Conservation (phyloP, 37 sponge, comb jelly and placozoan species). For the Mnemiopsis leidyi region DNA sequence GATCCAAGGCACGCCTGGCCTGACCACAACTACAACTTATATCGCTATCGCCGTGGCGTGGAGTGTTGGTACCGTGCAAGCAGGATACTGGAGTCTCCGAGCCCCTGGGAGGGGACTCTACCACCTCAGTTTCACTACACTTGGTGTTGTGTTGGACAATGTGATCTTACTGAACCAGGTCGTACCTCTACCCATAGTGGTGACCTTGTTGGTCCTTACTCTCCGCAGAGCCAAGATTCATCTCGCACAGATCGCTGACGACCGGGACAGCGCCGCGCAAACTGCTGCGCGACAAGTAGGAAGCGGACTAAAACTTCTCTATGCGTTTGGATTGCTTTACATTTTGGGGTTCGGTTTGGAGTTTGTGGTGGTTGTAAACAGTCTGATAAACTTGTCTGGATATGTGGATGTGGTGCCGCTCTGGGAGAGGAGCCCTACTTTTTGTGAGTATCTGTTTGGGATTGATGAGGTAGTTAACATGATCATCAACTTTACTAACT, state of each 20-base stretch:
- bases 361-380: background rate
- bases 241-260: background rate
- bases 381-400: background rate
- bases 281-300: background rate
- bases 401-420: background rate
- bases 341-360: background rate
- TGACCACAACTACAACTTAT: background rate
- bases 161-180: background rate
- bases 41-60: background rate
- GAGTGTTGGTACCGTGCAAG: background rate
- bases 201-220: background rate
- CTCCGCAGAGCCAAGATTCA: background rate
- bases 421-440: background rate
- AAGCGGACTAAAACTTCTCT: background rate
- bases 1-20: background rate
- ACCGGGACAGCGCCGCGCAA: background rate
- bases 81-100: background rate
- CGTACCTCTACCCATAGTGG: background rate
- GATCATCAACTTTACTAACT: background rate
- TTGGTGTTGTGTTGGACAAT: background rate
- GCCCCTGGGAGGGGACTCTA: background rate
- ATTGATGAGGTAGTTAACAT: background rate
- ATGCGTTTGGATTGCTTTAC: background rate
- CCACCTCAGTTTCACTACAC: background rate
- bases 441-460: background rate